Evolutionary conservation across 2,888 invertebrate genomes (phyloP).

Genomic region (Neoaliturus tenellus): DNA sequence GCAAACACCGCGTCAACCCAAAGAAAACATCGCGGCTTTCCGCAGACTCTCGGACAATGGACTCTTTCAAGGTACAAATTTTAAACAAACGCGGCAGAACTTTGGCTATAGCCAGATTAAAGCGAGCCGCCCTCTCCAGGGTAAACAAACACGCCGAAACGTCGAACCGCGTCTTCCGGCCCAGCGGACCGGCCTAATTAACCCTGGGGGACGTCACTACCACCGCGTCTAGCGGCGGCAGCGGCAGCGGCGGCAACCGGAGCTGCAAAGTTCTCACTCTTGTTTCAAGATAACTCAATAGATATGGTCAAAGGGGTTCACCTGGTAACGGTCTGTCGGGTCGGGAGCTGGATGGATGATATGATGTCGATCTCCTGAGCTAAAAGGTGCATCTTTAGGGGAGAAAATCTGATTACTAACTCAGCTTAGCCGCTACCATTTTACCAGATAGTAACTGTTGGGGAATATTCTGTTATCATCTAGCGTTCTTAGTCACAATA

Average conservation of each 20-base stretch:
- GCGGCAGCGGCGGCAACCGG: background rate
- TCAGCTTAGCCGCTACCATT: no score
- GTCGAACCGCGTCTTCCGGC: slow-evolving; percentile 33
- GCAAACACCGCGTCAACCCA: slow-evolving; percentile 33
- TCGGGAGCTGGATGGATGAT: background rate
- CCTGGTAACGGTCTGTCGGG: background rate
- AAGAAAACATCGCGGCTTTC: slow-evolving; percentile 48
- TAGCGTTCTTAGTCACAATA: no score
- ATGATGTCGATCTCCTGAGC: background rate
- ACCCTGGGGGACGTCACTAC: background rate
- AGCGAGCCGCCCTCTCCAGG: slow-evolving; percentile 43
- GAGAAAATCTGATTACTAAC: no score
- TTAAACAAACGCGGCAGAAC: slow-evolving; percentile 36
- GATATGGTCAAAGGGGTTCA: background rate
- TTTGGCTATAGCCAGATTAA: slow-evolving; percentile 14
- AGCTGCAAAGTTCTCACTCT: background rate
- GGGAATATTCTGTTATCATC: no score
- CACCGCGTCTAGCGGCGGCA: background rate
- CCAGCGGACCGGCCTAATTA: slow-evolving; percentile 34
- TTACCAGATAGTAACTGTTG: no score
- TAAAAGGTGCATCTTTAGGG: no score
- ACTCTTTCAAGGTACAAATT: slow-evolving; percentile 45
- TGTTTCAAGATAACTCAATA: slow-evolving; percentile 13
- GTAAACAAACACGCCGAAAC: slow-evolving; percentile 35
- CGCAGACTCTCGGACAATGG: slow-evolving; percentile 27